Base-by-base conservation (phyloP, 1,140 invertebrate species). In the Drepana arcuata region DNA sequence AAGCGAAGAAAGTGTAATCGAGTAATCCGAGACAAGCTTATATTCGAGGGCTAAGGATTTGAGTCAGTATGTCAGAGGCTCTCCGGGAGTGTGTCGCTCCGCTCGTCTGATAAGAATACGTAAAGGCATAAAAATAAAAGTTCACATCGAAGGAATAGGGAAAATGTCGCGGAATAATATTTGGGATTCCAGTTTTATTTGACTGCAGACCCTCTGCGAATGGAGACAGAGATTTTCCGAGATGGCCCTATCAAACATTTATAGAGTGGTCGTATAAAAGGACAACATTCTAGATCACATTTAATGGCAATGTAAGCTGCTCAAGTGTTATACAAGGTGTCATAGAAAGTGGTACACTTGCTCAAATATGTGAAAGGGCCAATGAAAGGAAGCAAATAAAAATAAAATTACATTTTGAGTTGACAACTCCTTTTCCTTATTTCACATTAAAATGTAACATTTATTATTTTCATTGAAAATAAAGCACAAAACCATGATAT, bases 171-270 rank as follows among this genome's bases (percentile, higher is more conserved):
- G 53, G 71, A 78, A 82, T 82, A 82, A 82, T 82, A 82, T 82
- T 82, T 79, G 78, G 72, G 78, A 82, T 71, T 71, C 60, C 59
- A 67, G 67, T 79, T 82, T 82, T 82, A 82, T 82, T 82, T 82
- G 78, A 79, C 68, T 74, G 67, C 65, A 66, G 77, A 81, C 78
- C 74, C 78, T 82, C 63, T 67, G 57, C 62, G 71, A 77, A 79
- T 77, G 72, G 71, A 78, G 78, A 70, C 78, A 69, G 74, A 82
- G 78, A 82, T 82, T 82, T 79, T 64, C 70, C 78, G 78, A 75
- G 78, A 82, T 79, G 72, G 72, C 63, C 74, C 74, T 77, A 81
- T 81, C 77, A 79, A 81, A 81, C 74, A 82, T 82, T 82, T 82
- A 82, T 79, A 62, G 77, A 79, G 73, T 77, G 73, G 65, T 67